Percentiles rank a stretch among this genome's conserved stretches.
Conservation (phyloP, 2,888 invertebrate genomes). For the Mechanitis mazaeus region DNA sequence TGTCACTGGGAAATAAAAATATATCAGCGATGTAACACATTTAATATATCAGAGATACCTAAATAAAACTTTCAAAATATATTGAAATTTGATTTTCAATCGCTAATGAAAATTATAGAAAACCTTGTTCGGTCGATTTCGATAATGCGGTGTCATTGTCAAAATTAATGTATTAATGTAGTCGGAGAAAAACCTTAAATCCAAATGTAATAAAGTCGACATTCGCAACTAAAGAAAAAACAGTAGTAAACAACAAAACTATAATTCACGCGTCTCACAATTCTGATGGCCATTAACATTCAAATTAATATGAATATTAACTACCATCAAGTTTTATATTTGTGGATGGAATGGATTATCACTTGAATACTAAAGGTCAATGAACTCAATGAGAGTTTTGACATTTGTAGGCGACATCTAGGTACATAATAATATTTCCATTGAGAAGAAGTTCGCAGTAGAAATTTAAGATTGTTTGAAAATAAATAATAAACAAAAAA, state of each 20-base stretch:
- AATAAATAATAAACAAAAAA: too few relatives aligned
- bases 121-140: too few relatives aligned
- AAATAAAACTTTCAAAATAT: not conserved
- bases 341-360: constrained; percentile 10
- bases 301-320: constrained; percentile 29
- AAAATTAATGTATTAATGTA: too few relatives aligned
- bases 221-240: constrained; percentile 3
- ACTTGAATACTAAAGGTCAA: not conserved
- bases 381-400: not conserved
- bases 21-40: not conserved
- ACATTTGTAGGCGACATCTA: too few relatives aligned
- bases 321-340: constrained; percentile 19
- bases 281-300: constrained; percentile 31
- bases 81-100: not conserved
- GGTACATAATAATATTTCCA: too few relatives aligned
- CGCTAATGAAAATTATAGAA: not conserved
- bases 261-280: constrained; percentile 22
- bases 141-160: too few relatives aligned
- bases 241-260: constrained; percentile 16
- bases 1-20: constrained; percentile 12
- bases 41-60: not conserved
- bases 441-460: too few relatives aligned
- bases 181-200: not conserved
- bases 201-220: constrained; percentile 1
- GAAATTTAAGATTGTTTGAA: too few relatives aligned